phyloP scores from a whole-genome alignment of 1,140 invertebrate genomes.

The Ips nitidus region DNA sequence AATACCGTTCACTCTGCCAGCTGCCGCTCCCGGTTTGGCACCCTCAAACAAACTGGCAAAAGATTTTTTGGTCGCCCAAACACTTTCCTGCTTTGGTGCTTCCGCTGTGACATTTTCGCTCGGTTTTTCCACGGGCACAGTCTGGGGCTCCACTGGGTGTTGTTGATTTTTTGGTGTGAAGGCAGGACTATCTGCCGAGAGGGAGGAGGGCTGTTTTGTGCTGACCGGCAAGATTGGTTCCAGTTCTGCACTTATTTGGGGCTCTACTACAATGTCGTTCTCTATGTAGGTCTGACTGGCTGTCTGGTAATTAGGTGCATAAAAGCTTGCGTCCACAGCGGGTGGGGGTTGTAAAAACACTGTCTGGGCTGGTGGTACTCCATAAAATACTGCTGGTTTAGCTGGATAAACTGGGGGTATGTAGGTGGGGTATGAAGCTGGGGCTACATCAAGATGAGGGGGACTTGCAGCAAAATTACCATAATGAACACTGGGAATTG shows the following conservation, averaged over 20 bases:
- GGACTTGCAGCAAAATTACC: not conserved
- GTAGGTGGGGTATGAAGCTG: slow-evolving; percentile 5
- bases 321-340: slow-evolving; percentile 4
- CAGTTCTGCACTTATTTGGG: not conserved
- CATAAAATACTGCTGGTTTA: slow-evolving; percentile 17
- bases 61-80: slow-evolving; percentile 38
- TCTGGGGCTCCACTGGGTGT: not conserved
- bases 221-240: not conserved
- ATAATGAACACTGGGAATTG: slow-evolving; percentile 7
- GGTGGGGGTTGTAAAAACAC: slow-evolving; percentile 19
- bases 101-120: slow-evolving; percentile 27
- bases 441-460: not conserved
- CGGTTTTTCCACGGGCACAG: not conserved
- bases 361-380: slow-evolving; percentile 19
- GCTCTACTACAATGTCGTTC: slow-evolving; percentile 1
- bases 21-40: slow-evolving; percentile 20
- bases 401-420: slow-evolving; percentile 8
- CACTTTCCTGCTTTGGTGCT: slow-evolving; percentile 8
- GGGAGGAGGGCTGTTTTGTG: not conserved
- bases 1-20: slow-evolving; percentile 13
- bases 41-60: slow-evolving; percentile 49
- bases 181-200: slow-evolving; percentile 25
- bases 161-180: slow-evolving; percentile 26
- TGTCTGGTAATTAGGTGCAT: not conserved
- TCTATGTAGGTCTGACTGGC: slow-evolving; percentile 2